Base-by-base conservation (phyloP, 53 echinoderm and acorn worm species). In the Paracentrotus lividus region DNA sequence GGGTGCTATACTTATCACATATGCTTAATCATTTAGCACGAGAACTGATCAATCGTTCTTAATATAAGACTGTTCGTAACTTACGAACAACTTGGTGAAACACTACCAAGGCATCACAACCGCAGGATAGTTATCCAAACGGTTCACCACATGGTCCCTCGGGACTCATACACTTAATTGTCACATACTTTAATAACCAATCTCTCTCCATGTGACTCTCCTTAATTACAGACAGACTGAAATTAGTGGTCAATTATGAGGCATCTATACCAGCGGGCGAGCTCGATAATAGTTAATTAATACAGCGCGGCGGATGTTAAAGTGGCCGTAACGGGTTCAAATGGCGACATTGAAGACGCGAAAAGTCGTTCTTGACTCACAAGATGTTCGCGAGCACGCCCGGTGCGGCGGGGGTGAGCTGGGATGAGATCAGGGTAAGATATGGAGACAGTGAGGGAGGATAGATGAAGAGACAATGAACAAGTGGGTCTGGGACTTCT, bases 241-340 rank as follows among this genome's bases (percentile, higher is more conserved):
- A 81, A 24, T 81, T 45, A 8, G 81, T 27, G 47, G 49, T 81
- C 81, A 81, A 81, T 86, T 54, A 86, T 54, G 51, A 36, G 86
- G 29, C 56, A 55, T 86, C 34, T 55, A 55, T 86, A 55, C 23
- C 86, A 18, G 14, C 36, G 55, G 26, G 13, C 14, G 57, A 52
- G 54, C 18, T 13, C 15, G 32, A 86, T 53, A 56, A 20, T 86
- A 33, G 86, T 56, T 56, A 86, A 86, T 86, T 52, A 86, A 86
- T 86, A 86, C 86, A 56, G 53, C 26, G 55, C 26, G 55, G 56
- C 86, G 38, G 32, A 21, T 56, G 3, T 34, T 56, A 33, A 89
- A 89, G 89, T 89, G 89, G 60, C 64, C 64, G 24, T 2, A 43
- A 43, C 60, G 65, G 89, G 89, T 89, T 89, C 89, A 65, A 89